Percentiles rank a stretch among this genome's conserved stretches.
phyloP scores from a whole-genome alignment of 2,113 vertebrate species.

The Rhodinocichla rosea region DNA sequence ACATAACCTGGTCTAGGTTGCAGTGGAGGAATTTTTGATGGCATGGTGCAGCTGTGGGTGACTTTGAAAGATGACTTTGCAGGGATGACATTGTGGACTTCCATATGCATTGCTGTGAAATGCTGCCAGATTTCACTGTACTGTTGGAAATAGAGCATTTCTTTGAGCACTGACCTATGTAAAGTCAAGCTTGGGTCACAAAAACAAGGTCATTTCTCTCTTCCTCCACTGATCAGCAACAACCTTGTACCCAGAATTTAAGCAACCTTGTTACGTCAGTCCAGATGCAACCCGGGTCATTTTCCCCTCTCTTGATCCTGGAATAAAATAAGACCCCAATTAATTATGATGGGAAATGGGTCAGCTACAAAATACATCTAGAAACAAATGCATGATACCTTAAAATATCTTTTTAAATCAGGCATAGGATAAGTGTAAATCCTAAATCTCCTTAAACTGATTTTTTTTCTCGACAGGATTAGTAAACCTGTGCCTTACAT shows the following conservation, averaged over 20 bases:
- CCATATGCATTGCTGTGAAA: neutral
- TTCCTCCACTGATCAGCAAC: neutral
- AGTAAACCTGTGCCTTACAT: neutral
- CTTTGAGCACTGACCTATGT: neutral
- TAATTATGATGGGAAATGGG: conserved; percentile 11
- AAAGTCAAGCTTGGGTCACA: neutral
- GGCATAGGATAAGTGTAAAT: neutral
- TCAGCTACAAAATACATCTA: neutral
- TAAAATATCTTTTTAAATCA: conserved; percentile 14
- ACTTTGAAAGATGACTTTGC: conserved; percentile 10
- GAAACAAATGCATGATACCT: neutral
- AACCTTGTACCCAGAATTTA: neutral
- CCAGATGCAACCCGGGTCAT: neutral
- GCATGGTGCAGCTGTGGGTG: neutral
- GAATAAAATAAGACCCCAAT: neutral
- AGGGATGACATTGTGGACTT: neutral
- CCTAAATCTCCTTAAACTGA: conserved; percentile 25
- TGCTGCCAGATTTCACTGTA: neutral
- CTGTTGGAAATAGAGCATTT: neutral
- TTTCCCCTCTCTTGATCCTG: neutral
- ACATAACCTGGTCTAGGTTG: neutral
- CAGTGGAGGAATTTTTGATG: neutral
- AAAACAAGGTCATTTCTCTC: neutral
- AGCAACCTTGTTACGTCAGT: neutral
- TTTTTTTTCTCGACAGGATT: neutral